phyloP scores from a whole-genome alignment of 2,888 invertebrate genomes.

The Andrena haemorrhoa region DNA sequence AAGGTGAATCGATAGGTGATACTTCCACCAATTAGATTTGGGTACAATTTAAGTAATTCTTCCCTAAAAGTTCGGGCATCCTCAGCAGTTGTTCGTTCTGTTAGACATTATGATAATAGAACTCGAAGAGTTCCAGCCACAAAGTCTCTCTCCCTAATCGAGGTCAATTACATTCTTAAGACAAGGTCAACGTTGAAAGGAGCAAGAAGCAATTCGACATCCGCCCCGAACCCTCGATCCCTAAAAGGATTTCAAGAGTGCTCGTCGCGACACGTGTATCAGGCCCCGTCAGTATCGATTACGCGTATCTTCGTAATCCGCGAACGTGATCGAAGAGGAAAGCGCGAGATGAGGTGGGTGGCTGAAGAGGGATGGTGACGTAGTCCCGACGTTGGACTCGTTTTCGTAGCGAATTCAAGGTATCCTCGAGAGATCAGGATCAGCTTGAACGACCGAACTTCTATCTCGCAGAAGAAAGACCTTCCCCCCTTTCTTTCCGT shows the following conservation, averaged over 20 bases:
- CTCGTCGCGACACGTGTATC: constrained; percentile 30
- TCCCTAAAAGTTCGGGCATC: too few species aligned
- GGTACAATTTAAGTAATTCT: neutral
- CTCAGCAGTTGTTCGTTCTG: too few species aligned
- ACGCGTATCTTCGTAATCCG: constrained; percentile 25
- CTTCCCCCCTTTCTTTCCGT: constrained; percentile 43
- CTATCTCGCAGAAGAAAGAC: constrained; percentile 25
- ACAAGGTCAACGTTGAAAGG: constrained; percentile 9
- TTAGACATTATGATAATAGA: too few species aligned
- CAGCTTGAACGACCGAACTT: constrained; percentile 57
- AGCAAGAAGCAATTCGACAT: constrained; percentile 9
- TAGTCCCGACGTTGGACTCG: constrained; percentile 49
- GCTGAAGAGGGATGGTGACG: constrained; percentile 25
- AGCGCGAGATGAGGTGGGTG: neutral
- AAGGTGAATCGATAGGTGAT: neutral
- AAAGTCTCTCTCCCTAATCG: neutral
- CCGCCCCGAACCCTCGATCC: neutral
- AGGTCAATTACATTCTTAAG: constrained; percentile 25
- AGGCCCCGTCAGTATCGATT: constrained; percentile 51
- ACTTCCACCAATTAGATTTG: neutral
- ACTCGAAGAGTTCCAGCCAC: neutral
- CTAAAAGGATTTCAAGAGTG: constrained; percentile 21
- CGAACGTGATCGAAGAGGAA: constrained; percentile 15
- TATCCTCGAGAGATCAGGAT: constrained; percentile 66
- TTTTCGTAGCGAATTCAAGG: constrained; percentile 63